These are phyloP conservation scores for Crax fasciolata DNA, from an alignment of 2,797 vertebrate species.

Conservation along the genomic window DNA sequence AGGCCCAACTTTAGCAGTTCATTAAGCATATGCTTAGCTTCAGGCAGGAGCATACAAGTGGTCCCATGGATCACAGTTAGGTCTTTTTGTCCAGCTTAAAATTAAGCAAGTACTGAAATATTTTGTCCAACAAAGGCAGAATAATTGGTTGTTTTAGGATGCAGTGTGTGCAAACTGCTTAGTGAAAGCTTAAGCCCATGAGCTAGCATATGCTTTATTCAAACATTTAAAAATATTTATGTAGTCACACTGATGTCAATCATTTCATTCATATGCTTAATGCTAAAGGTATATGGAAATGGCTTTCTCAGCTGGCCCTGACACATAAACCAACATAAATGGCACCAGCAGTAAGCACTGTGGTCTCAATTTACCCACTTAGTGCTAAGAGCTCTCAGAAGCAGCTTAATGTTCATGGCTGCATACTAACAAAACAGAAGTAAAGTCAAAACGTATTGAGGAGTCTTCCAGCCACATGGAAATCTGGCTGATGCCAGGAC, in stretches of 20 bases:
- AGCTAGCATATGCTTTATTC: background rate
- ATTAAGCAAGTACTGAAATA: background rate
- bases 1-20: background rate
- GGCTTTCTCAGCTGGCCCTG: background rate
- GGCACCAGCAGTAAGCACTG: background rate
- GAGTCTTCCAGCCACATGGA: background rate
- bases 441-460: background rate
- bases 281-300: background rate
- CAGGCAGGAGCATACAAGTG: background rate
- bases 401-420: background rate
- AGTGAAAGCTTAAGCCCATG: background rate
- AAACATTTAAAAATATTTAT: background rate
- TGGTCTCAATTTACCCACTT: background rate
- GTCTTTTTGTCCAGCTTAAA: background rate
- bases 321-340: background rate
- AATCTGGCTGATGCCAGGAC: background rate
- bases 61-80: background rate
- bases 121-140: slow-evolving; percentile 2
- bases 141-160: slow-evolving; percentile 14
- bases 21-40: slow-evolving; percentile 11
- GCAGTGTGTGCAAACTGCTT: background rate
- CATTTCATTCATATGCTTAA: background rate
- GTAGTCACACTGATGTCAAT: background rate
- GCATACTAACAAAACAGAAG: background rate
- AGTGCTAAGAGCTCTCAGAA: background rate